A percentile compares a stretch with the other conserved stretches of the same genome.
phyloP scores from a whole-genome alignment of 37 sponge, comb jelly and placozoan species.

The Spongilla lacustris region DNA sequence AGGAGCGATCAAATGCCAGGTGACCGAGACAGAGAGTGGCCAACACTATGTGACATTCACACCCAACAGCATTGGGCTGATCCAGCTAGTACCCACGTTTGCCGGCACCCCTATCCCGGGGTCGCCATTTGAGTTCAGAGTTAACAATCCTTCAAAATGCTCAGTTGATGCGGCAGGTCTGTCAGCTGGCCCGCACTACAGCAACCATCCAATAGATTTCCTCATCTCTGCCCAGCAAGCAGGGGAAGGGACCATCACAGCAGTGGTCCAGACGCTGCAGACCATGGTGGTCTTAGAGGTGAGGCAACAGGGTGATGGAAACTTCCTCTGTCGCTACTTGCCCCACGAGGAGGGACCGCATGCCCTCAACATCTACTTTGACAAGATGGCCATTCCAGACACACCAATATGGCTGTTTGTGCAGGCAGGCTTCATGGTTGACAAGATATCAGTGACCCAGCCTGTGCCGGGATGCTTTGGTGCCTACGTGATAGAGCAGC shows the following conservation, averaged over 20 bases:
- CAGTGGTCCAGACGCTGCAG: slow-evolving; percentile 18
- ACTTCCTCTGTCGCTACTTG: slow-evolving; percentile 53
- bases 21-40: slow-evolving; percentile 16
- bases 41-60: slow-evolving; percentile 58
- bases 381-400: slow-evolving; percentile 50
- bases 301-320: slow-evolving; percentile 24
- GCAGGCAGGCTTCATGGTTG: slow-evolving; percentile 32
- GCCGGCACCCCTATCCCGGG: slow-evolving; percentile 30
- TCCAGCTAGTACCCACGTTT: slow-evolving; percentile 20
- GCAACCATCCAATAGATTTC: slow-evolving; percentile 63
- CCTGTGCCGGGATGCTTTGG: slow-evolving; percentile 51
- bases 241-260: slow-evolving; percentile 71
- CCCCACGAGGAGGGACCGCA: slow-evolving; percentile 63
- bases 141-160: slow-evolving; percentile 62
- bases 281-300: slow-evolving; percentile 32
- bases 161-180: slow-evolving; percentile 42
- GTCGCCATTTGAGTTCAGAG: slow-evolving; percentile 54
- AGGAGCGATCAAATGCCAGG: slow-evolving; percentile 50
- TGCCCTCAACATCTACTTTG: slow-evolving; percentile 55
- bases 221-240: slow-evolving; percentile 61
- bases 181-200: slow-evolving; percentile 26
- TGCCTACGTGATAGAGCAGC: slow-evolving; percentile 35
- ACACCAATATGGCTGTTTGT: slow-evolving; percentile 59
- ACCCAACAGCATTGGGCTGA: slow-evolving; percentile 53
- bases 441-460: slow-evolving; percentile 50